phyloP scores from a whole-genome alignment of 1,140 invertebrate species.

The Theocolax elegans region DNA sequence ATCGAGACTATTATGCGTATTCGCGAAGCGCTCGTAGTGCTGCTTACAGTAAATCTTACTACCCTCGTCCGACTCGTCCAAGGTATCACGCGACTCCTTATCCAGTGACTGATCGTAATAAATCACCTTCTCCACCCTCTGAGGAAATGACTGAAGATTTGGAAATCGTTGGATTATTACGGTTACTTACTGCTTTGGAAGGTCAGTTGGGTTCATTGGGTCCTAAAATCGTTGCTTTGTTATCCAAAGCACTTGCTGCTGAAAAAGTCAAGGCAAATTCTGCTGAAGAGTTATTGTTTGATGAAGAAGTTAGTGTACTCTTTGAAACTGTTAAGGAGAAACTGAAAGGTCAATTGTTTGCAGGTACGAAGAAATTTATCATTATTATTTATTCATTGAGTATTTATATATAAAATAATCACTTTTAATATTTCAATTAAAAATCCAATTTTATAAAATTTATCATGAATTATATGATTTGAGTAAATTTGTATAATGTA shows the following conservation, averaged over 20 bases:
- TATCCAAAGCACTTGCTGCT: constrained; percentile 79
- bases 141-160: constrained; percentile 59
- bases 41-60: constrained; percentile 34
- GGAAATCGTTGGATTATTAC: constrained; percentile 75
- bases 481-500: too few species aligned
- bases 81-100: constrained; percentile 60
- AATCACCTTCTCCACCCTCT: constrained; percentile 52
- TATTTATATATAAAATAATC: background rate
- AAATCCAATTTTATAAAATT: background rate
- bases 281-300: constrained; percentile 77
- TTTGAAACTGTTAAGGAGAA: constrained; percentile 88
- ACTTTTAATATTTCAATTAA: background rate
- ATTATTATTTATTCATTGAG: background rate
- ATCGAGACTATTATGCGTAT: constrained; percentile 49
- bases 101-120: constrained; percentile 54
- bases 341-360: constrained; percentile 82
- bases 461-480: too few species aligned
- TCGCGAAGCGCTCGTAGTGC: constrained; percentile 46
- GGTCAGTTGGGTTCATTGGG: constrained; percentile 83
- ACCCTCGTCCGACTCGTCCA: constrained; percentile 45
- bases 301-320: constrained; percentile 77
- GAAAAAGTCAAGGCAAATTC: constrained; percentile 80
- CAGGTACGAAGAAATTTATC: constrained; percentile 68
- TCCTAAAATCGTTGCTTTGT: constrained; percentile 78
- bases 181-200: constrained; percentile 82